These are phyloP conservation scores for Corythornis vintsioides DNA, from an alignment of 2,113 vertebrate genomes.

Conservation along the genomic window DNA sequence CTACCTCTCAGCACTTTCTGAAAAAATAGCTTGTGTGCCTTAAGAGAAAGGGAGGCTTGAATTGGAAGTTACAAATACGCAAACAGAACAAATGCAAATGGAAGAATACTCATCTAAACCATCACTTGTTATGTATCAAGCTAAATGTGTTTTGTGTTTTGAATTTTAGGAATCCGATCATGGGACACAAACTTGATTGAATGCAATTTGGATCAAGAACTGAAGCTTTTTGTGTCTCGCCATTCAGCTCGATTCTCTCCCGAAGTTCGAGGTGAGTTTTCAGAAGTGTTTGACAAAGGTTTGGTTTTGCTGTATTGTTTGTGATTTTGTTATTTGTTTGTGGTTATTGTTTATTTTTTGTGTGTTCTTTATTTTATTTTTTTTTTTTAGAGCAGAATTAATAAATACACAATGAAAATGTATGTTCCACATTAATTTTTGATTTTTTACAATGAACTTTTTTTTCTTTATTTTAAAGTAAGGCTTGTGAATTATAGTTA, in stretches of 20 bases:
- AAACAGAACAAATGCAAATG: not conserved
- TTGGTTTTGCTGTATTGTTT: not conserved
- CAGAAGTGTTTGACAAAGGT: not conserved
- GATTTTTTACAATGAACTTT: not conserved
- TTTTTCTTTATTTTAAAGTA: not conserved
- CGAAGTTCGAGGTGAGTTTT: slow-evolving; percentile 90
- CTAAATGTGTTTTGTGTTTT: slow-evolving; percentile 8
- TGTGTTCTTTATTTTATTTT: not conserved
- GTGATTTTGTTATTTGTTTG: not conserved
- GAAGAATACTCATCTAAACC: not conserved
- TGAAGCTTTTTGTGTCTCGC: slow-evolving; percentile 97
- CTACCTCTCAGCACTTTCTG: not conserved
- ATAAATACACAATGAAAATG: not conserved
- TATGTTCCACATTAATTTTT: not conserved
- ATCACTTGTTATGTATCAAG: not conserved
- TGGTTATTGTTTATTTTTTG: not conserved
- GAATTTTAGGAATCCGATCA: slow-evolving; percentile 90
- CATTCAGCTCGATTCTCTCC: slow-evolving; percentile 97
- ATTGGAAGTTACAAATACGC: not conserved
- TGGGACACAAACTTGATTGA: slow-evolving; percentile 95
- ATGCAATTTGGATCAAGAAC: slow-evolving; percentile 97
- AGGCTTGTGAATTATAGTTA: not conserved
- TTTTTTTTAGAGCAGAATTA: not conserved
- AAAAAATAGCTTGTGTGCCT: not conserved
- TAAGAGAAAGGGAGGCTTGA: not conserved